Percentiles rank a stretch among this genome's conserved stretches.
These are phyloP conservation scores for Muricea muricata DNA, from an alignment of 92 coral and sea anemone species.

Conservation along the genomic window DNA sequence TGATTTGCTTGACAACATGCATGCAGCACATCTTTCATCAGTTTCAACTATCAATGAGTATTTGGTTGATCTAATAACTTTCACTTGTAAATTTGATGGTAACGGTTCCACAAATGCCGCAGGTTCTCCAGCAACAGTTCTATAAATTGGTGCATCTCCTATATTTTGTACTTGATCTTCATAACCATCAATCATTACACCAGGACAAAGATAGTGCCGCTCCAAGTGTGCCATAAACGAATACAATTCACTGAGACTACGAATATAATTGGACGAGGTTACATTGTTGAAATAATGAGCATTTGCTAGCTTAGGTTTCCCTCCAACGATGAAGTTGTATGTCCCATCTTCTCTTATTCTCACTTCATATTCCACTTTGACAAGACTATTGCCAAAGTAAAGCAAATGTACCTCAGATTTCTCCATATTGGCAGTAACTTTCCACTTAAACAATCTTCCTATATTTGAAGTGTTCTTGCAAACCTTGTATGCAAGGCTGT, in stretches of 20 bases:
- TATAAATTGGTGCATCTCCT: too few species aligned
- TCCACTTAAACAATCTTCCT: not conserved
- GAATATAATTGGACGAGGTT: too few species aligned
- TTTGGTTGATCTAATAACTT: not conserved
- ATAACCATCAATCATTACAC: too few species aligned
- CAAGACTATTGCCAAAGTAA: not conserved
- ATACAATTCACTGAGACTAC: too few species aligned
- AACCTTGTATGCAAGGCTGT: constrained; percentile 1
- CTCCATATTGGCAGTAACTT: not conserved
- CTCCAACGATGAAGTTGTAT: not conserved
- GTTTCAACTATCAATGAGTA: not conserved
- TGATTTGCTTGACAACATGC: too few species aligned
- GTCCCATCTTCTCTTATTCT: not conserved
- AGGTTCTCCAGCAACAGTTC: too few species aligned
- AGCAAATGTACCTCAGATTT: not conserved
- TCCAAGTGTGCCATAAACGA: too few species aligned
- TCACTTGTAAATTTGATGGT: too few species aligned
- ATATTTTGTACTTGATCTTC: too few species aligned
- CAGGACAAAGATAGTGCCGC: too few species aligned
- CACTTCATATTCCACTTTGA: not conserved
- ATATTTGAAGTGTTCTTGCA: not conserved
- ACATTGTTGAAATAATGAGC: too few species aligned
- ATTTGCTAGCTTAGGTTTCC: not conserved
- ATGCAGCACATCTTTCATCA: constrained; percentile 19
- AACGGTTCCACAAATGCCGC: too few species aligned